Base-by-base conservation (phyloP, 2,113 vertebrate genomes). In the Excalfactoria chinensis region DNA sequence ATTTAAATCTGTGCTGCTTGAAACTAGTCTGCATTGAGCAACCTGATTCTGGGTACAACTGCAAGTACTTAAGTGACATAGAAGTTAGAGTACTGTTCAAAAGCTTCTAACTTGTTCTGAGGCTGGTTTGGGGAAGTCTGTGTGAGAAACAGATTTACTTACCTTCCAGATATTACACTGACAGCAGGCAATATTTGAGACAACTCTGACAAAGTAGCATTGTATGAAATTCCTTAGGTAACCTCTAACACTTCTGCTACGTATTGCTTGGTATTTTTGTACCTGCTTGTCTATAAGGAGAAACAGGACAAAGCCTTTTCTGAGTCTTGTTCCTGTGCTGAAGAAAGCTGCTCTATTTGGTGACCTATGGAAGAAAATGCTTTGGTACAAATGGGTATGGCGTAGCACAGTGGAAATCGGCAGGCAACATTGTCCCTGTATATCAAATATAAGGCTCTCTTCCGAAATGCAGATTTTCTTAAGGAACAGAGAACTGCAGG, bases 381-480 rank as follows among this genome's bases (percentile, higher is more conserved):
- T 80, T 37, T 60, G 56, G 66, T 62, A 60, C 79, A 70, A 87
- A 76, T 23, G 44, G 30, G n/a, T 44, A 3, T 0, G 2, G 40
- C 62, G 32, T 67, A 90, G 55, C 77, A 53, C 58, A 82, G 3
- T 12, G 41, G 67, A 73, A 93, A 35, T 86, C 93, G 84, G 43
- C 80, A 84, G 94, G 95, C 86, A 95, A 74, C 56, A 6, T 48
- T 79, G 66, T 21, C 67, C 55, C 46, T 30, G 56, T n/a, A 19
- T 79, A 95, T 62, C 49, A 94, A 95, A 90, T 93, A 88, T 43
- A 90, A 96, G 63, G 44, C 68, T 72, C 67, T 64, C 18, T 46
- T 94, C 90, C 80, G 67, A 93, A 93, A 96, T 88, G 84, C 86
- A 97, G 81, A 96, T 96, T 79, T 22, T 55, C 80, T 96, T 91